Conservation (phyloP, 2,888 invertebrate genomes). For the Perithous albicinctus region DNA sequence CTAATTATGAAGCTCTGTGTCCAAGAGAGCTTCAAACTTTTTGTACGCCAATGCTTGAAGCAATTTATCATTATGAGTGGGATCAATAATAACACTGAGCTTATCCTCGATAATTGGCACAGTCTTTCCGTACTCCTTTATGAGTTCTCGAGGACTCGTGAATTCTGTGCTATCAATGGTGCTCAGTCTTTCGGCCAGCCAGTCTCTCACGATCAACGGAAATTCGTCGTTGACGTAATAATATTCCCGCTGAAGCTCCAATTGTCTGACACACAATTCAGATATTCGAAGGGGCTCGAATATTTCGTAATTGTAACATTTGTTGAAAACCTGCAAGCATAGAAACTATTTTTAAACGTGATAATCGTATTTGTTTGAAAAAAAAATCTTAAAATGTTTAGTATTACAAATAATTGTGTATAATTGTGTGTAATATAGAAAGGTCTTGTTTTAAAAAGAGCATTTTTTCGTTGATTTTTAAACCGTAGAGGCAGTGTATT, state of each 20-base stretch:
- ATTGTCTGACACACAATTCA: slow-evolving; percentile 57
- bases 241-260: slow-evolving; percentile 43
- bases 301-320: slow-evolving; percentile 78
- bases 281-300: slow-evolving; percentile 78
- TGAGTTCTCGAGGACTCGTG: slow-evolving; percentile 69
- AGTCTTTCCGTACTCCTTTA: slow-evolving; percentile 68
- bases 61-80: slow-evolving; percentile 77
- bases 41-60: slow-evolving; percentile 73
- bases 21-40: slow-evolving; percentile 42
- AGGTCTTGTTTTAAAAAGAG: too few relatives aligned
- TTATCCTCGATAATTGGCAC: slow-evolving; percentile 68
- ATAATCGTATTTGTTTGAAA: neutral
- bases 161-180: slow-evolving; percentile 60
- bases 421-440: too few relatives aligned
- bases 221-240: slow-evolving; percentile 66
- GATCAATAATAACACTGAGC: slow-evolving; percentile 75
- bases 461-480: too few relatives aligned
- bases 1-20: too few relatives aligned
- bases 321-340: slow-evolving; percentile 78
- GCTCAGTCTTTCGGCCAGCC: slow-evolving; percentile 72
- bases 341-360: neutral
- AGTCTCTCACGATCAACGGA: slow-evolving; percentile 66
- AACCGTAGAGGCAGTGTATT: too few relatives aligned
- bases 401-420: too few relatives aligned
- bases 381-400: neutral